Percentiles rank a stretch among this genome's conserved stretches.
These are phyloP conservation scores for Tetragonula clypearis DNA, from an alignment of 1,140 invertebrate species.

Conservation along the genomic window DNA sequence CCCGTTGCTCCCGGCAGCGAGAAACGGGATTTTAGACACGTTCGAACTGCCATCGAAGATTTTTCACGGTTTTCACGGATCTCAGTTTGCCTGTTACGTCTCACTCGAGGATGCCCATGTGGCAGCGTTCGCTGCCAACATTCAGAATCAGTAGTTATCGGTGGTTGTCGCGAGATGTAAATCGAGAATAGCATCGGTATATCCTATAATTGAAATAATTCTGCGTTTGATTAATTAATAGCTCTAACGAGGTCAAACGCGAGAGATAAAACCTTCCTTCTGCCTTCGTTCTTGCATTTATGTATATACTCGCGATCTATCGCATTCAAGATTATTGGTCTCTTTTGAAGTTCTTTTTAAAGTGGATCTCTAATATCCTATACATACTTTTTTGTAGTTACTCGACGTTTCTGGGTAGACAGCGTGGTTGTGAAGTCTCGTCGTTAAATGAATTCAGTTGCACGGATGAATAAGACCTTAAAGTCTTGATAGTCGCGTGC, in stretches of 20 bases:
- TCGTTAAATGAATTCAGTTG: constrained; percentile 44
- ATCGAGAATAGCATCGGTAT: neutral
- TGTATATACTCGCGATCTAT: neutral
- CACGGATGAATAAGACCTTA: constrained; percentile 42
- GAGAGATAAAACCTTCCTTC: neutral
- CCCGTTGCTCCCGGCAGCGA: too few species aligned
- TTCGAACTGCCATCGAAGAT: neutral
- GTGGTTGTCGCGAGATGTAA: too few species aligned
- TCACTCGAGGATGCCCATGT: neutral
- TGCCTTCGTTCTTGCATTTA: too few species aligned
- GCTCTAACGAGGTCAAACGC: neutral
- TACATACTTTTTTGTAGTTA: neutral
- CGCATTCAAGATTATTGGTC: constrained; percentile 4
- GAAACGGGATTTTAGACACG: neutral
- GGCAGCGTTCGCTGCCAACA: neutral
- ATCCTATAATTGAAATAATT: neutral
- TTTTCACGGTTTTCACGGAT: constrained; percentile 5
- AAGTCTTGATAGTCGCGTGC: constrained; percentile 11
- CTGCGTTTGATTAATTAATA: neutral
- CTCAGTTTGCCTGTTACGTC: neutral
- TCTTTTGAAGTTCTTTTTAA: neutral
- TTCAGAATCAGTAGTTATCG: neutral
- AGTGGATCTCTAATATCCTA: neutral
- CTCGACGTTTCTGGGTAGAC: neutral
- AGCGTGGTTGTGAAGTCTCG: constrained; percentile 11